Base-by-base conservation (phyloP, 1,140 invertebrate species). In the Cydia pomonella region DNA sequence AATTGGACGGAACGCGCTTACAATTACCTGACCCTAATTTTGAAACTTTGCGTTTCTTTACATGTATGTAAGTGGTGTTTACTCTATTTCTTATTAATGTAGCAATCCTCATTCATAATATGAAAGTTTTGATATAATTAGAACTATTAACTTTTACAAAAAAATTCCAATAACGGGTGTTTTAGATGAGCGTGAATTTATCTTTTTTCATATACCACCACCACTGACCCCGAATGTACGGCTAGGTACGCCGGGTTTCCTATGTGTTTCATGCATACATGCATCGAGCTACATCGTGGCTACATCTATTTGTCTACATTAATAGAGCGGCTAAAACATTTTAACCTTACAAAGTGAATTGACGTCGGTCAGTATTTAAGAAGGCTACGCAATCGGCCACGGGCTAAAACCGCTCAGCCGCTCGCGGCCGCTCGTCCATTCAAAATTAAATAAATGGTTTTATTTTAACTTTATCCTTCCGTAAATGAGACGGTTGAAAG, bases 341-440 rank as follows among this genome's bases (percentile, higher is more conserved):
- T 71, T 82, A 92, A 90, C 90, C 90, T 92, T 92, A 90, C 80
- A 77, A 85, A 88, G 85, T 87, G 84, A 88, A 91, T 83, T 89
- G 91, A 86, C 83, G 80, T 78, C 76, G 81, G 73, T 75, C 80
- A 82, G 85, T 92, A 92, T 92, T 91, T 92, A 92, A 93, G 90
- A 89, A 89, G 86, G 88, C 82, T 84, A 79, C 85, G 76, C 75
- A 75, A 73, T 76, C 76, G 83, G 76, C 79, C 76, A 75, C 83
- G 81, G 86, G 81, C 82, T 85, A 92, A 91, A 88, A 86, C 80
- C 80, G 77, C 80, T 79, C 71, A 69, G 75, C 79, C 77, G 18
- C 79, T 81, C 77, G 86, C 81, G 84, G 84, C 77, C 89, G 84
- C 82, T 81, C 88, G 91, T 80, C 75, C 77, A 78, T 73, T 75